Evolutionary conservation across 2,888 invertebrate species (phyloP).

Genomic region (Zygaena filipendulae): DNA sequence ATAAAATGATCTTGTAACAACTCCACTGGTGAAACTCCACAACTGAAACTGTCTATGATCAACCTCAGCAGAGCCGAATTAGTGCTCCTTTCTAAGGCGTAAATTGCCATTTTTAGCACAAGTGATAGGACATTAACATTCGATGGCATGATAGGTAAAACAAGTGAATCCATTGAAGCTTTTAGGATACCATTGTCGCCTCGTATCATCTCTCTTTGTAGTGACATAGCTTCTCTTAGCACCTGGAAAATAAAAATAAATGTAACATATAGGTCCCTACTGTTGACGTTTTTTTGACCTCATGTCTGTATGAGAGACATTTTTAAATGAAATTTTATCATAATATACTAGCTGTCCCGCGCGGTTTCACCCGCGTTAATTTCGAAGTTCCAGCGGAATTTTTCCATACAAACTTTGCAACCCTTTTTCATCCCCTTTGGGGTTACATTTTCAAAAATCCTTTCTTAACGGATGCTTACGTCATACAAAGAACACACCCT

Average conservation of each 20-base stretch:
- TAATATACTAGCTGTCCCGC: no score
- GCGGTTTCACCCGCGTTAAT: no score
- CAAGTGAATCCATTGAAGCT: constrained; percentile 34
- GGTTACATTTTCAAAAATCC: no score
- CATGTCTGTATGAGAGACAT: no score
- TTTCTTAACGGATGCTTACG: no score
- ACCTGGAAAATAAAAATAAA: constrained; percentile 42
- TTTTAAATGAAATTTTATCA: no score
- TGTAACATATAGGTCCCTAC: neutral
- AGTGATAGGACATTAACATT: constrained; percentile 67
- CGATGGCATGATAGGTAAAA: constrained; percentile 49
- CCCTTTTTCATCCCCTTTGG: no score
- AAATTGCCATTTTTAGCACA: constrained; percentile 70
- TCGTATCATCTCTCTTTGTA: constrained; percentile 48
- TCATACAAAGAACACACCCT: no score
- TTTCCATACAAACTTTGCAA: no score
- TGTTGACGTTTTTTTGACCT: no score
- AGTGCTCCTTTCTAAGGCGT: constrained; percentile 72
- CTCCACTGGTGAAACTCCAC: constrained; percentile 32
- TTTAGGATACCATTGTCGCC: constrained; percentile 57
- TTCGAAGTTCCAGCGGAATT: no score
- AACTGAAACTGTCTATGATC: constrained; percentile 50
- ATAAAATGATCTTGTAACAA: constrained; percentile 37
- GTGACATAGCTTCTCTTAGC: constrained; percentile 55
- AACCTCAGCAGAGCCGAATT: constrained; percentile 72